These are phyloP conservation scores for Dasyurus viverrinus DNA, from an alignment of 2,113 vertebrate genomes.

Conservation along the genomic window DNA sequence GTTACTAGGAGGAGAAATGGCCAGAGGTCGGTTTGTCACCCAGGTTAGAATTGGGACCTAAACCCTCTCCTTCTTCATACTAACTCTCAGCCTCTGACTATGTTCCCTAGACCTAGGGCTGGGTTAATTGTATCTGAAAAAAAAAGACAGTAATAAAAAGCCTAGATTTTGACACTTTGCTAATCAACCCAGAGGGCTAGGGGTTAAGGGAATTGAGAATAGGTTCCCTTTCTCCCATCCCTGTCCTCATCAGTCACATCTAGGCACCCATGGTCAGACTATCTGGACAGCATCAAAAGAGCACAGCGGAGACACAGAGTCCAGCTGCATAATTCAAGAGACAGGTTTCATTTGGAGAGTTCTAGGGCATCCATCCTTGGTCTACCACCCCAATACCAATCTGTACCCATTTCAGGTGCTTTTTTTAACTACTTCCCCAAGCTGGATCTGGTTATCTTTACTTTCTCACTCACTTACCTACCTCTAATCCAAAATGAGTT, in stretches of 20 bases:
- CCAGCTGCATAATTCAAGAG: background rate
- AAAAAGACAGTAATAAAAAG: background rate
- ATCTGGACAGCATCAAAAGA: background rate
- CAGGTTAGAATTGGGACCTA: background rate
- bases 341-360: background rate
- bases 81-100: background rate
- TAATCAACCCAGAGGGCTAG: background rate
- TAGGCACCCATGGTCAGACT: background rate
- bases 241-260: background rate
- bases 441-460: background rate
- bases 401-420: background rate
- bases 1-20: background rate
- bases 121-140: background rate
- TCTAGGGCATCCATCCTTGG: background rate
- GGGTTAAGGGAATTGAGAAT: background rate
- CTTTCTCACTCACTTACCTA: background rate
- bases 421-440: background rate
- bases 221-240: background rate
- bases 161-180: background rate
- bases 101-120: background rate
- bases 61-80: background rate
- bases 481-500: background rate
- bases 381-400: background rate
- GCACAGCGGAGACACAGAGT: background rate
- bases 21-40: background rate